phyloP scores from a whole-genome alignment of 2,797 vertebrate genomes.

The Macropodus opercularis region DNA sequence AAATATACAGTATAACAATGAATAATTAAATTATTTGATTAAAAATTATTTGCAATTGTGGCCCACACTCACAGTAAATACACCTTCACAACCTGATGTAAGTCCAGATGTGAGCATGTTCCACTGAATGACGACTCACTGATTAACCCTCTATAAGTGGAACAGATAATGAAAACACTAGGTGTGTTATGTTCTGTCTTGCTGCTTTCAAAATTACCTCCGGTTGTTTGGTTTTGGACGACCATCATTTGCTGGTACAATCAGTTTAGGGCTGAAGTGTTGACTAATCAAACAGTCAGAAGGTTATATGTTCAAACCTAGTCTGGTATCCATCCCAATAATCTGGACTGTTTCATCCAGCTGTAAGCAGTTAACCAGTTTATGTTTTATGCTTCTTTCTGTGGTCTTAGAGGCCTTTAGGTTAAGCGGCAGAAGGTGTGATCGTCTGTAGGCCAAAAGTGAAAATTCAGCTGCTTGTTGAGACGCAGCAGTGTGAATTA shows the following conservation, averaged over 20 bases:
- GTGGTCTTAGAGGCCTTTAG: slow-evolving; percentile 6
- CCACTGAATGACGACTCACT: no score
- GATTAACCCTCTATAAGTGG: no score
- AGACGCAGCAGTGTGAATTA: slow-evolving; percentile 25
- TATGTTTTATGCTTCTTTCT: slow-evolving; percentile 18
- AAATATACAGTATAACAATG: not conserved
- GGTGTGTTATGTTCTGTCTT: slow-evolving; percentile 21
- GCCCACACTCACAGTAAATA: no score
- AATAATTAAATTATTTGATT: no score
- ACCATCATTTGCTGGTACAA: slow-evolving; percentile 18
- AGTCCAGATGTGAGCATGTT: no score
- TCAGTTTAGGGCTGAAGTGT: slow-evolving; percentile 15
- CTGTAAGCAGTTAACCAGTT: slow-evolving; percentile 52
- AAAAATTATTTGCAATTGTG: no score
- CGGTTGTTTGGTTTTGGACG: slow-evolving; percentile 36
- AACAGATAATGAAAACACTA: no score
- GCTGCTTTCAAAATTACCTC: slow-evolving; percentile 32
- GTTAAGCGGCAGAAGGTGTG: slow-evolving; percentile 43
- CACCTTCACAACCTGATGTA: no score
- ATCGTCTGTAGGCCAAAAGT: slow-evolving; percentile 23
- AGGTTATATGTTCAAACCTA: slow-evolving; percentile 4
- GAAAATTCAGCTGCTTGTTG: slow-evolving; percentile 30
- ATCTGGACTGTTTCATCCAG: slow-evolving; percentile 39
- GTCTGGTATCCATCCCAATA: slow-evolving; percentile 1
- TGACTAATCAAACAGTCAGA: slow-evolving; percentile 10